Base-by-base conservation (phyloP, 2,113 vertebrate species). In the Brachyhypopomus occidentalis region DNA sequence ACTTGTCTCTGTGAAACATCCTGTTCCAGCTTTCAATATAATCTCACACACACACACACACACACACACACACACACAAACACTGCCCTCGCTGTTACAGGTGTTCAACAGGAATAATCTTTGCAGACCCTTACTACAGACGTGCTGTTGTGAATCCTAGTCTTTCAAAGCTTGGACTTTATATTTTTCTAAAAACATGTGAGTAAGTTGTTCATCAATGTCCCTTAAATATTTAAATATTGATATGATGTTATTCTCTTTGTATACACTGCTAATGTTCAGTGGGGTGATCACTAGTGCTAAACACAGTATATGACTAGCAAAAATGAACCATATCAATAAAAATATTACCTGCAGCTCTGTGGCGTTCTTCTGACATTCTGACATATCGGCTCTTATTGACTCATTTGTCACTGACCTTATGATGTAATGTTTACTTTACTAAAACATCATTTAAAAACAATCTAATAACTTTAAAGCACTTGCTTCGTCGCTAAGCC, bases 111-210 rank as follows among this genome's bases (percentile, higher is more conserved):
- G 74, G 73, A 62, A 62, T 30, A 60, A 72, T 36, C 9, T 8
- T 72, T 77, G 67, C 55, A 66, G 72, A 60, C 59, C 59, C 16
- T 41, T 79, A 66, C 64, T 64, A 12, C 80, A 41, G 17, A 22
- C 70, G 77, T 88, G 86, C 59, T 85, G 81, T 90, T 87, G 87
- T 92, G 89, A 84, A 73, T 87, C 80, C 71, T 90, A 75, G 73
- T 80, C 81, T 85, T 88, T 81, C 79, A 90, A 91, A 89, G 85
- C 86, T 85, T 85, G 85, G 87, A 91, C 90, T 91, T 92, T 92
- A 90, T 94, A 92, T 94, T 93, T 94, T 93, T 94, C 88, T 93
- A 93, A 85, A 84, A 85, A 84, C 88, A 89, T 89, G 88, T 85
- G 77, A 84, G 78, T 69, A 90, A 83, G 89, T 72, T 30, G 82